A percentile compares a stretch with the other conserved stretches of the same genome.
These are phyloP conservation scores for Zaprionus nigranus DNA, from an alignment of 1,140 invertebrate species.

Conservation along the genomic window DNA sequence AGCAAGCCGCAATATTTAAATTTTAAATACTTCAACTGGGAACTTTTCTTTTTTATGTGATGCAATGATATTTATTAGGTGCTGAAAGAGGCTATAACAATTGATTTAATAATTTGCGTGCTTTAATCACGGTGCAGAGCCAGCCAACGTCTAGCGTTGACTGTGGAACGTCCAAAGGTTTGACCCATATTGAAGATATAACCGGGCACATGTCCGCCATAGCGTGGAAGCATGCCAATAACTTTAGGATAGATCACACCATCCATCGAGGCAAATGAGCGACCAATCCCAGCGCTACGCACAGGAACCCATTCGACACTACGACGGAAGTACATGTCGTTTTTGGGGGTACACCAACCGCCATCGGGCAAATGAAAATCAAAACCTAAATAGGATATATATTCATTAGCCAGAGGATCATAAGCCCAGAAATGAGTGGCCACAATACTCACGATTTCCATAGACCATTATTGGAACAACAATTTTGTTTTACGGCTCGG, in stretches of 20 bases:
- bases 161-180: slow-evolving; percentile 89
- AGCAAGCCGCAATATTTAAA: not conserved
- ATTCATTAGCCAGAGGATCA: not conserved
- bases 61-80: slow-evolving; percentile 45
- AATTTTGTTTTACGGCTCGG: slow-evolving; percentile 14
- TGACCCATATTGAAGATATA: slow-evolving; percentile 88
- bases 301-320: slow-evolving; percentile 89
- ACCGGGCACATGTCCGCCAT: slow-evolving; percentile 90
- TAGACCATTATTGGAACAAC: slow-evolving; percentile 55
- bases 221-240: slow-evolving; percentile 89
- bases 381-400: slow-evolving; percentile 45
- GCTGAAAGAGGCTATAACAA: slow-evolving; percentile 47
- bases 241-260: slow-evolving; percentile 89
- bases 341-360: slow-evolving; percentile 86
- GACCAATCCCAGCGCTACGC: slow-evolving; percentile 69
- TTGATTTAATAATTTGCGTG: not conserved
- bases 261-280: slow-evolving; percentile 85
- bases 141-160: slow-evolving; percentile 89
- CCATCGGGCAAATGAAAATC: slow-evolving; percentile 66
- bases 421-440: not conserved
- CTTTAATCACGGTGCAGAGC: slow-evolving; percentile 61
- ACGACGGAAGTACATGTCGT: slow-evolving; percentile 88
- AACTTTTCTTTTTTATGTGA: not conserved
- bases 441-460: slow-evolving; percentile 56
- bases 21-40: not conserved